Conservation (phyloP, 92 coral and sea anemone genomes). For the Bergia sp. region DNA sequence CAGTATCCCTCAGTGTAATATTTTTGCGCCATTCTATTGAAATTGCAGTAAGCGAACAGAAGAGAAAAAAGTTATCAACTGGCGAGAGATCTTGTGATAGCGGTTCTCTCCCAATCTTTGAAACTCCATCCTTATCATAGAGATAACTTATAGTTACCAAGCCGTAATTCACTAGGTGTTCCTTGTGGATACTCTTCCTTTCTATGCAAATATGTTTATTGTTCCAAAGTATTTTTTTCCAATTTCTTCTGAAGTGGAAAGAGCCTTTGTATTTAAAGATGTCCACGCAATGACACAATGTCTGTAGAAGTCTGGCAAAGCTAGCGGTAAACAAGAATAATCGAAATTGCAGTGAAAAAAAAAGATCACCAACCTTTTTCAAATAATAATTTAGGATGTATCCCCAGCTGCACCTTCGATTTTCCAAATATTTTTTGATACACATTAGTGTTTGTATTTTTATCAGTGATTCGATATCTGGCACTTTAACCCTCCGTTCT, state of each 20-base stretch:
- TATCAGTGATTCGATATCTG: conserved; percentile 44
- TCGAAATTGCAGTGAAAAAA: conserved; percentile 38
- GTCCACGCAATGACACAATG: conserved; percentile 24
- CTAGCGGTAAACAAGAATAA: neutral
- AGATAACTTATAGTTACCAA: neutral
- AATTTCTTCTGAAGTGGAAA: conserved; percentile 18
- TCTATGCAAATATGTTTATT: conserved; percentile 29
- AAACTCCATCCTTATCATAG: neutral
- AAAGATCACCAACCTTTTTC: conserved; percentile 12
- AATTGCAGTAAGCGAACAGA: no score
- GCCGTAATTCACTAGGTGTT: conserved; percentile 1
- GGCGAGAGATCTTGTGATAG: neutral
- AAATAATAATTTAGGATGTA: neutral
- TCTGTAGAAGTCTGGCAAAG: conserved; percentile 26
- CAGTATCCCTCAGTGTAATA: no score
- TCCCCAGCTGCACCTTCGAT: conserved; percentile 2
- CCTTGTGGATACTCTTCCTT: no score
- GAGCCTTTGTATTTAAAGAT: conserved; percentile 6
- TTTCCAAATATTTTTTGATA: conserved; percentile 28
- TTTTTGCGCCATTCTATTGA: no score
- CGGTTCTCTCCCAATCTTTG: neutral
- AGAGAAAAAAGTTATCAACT: neutral
- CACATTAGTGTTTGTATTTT: conserved; percentile 38
- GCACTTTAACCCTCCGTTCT: conserved; percentile 32
- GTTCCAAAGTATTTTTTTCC: conserved; percentile 42